Evolutionary conservation across 1,140 invertebrate species (phyloP).

Genomic region (Brachionus sp.): DNA sequence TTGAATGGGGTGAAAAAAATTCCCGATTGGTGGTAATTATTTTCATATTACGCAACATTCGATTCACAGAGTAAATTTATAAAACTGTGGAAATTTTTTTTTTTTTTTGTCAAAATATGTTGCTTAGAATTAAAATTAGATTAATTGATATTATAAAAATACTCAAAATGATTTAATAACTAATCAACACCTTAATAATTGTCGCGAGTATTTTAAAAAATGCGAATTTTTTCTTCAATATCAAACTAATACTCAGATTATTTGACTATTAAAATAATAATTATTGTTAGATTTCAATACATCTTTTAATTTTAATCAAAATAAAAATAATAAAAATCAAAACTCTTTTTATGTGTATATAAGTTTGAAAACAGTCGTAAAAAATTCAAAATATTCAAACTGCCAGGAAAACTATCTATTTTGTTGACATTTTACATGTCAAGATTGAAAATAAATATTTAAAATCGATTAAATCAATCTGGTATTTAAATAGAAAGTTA

Average conservation of each 20-base stretch:
- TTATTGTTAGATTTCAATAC: no score
- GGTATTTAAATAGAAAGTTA: background rate
- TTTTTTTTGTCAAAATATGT: constrained; percentile 6
- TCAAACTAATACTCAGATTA: no score
- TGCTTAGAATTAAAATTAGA: constrained; percentile 3
- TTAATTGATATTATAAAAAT: background rate
- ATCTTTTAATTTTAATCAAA: no score
- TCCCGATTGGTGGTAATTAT: background rate
- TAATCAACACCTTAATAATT: constrained; percentile 6
- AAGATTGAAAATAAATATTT: background rate
- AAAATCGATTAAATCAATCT: background rate
- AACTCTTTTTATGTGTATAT: background rate
- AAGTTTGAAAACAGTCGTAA: background rate
- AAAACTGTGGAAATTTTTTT: background rate
- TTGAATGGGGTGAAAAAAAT: constrained; percentile 3
- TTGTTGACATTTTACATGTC: background rate
- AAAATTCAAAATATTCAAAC: background rate
- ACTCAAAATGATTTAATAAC: constrained; percentile 27
- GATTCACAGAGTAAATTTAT: background rate
- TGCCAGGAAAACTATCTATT: background rate
- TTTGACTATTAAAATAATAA: no score
- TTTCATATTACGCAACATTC: constrained; percentile 12
- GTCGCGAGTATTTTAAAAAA: background rate
- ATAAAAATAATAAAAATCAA: background rate
- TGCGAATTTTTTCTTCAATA: background rate